Conservation (phyloP, 2,113 vertebrate species). For the Bambusicola thoracicus region DNA sequence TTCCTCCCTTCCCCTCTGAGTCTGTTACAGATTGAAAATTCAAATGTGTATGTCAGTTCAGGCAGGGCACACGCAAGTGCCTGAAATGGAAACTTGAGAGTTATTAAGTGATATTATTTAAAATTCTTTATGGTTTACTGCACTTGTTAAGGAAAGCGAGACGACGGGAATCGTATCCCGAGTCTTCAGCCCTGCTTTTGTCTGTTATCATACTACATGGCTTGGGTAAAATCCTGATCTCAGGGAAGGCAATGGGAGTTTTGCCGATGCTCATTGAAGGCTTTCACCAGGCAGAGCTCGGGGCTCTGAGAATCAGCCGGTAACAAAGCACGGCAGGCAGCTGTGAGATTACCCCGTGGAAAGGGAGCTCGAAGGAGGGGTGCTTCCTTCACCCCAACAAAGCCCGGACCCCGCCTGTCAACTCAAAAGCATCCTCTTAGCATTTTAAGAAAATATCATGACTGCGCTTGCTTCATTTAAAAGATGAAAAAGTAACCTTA, state of each 20-base stretch:
- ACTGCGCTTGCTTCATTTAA: not conserved
- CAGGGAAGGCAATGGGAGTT: not conserved
- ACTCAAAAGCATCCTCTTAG: not conserved
- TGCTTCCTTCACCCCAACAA: not conserved
- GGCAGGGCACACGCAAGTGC: not conserved
- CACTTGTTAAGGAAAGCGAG: not conserved
- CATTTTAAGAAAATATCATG: not conserved
- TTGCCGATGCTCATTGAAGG: not conserved
- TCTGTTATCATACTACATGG: not conserved
- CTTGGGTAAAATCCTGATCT: not conserved
- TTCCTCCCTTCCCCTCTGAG: not conserved
- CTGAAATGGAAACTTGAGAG: not conserved
- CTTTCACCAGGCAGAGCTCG: not conserved
- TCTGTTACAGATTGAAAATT: constrained; percentile 24
- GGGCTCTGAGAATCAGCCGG: not conserved
- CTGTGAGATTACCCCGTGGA: not conserved
- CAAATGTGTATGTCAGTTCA: not conserved
- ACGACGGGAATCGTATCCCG: not conserved
- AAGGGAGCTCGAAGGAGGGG: not conserved
- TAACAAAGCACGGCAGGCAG: not conserved
- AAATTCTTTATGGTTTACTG: not conserved
- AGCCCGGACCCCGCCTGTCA: not conserved
- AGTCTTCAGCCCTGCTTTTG: constrained; percentile 9
- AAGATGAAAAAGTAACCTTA: not conserved
- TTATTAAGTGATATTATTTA: not conserved